Evolutionary conservation across 2,888 invertebrate genomes (phyloP).

Genomic region (Caenorhabditis sp.): DNA sequence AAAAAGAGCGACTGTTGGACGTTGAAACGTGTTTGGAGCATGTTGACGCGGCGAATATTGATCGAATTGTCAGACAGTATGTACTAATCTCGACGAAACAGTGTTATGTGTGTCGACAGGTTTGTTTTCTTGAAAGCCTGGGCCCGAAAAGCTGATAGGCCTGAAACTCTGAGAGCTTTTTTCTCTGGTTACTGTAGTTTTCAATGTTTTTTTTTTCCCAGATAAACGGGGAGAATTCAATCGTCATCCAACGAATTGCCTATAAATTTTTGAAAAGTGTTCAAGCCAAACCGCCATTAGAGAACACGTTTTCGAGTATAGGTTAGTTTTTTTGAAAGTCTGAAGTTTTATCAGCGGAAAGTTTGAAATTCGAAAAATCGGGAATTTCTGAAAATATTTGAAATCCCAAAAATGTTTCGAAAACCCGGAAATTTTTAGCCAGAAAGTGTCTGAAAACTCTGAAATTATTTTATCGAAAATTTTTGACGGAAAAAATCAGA

Average conservation of each 20-base stretch:
- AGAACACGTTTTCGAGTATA: conserved; percentile 45
- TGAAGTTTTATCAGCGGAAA: no score
- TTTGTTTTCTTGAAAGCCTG: no score
- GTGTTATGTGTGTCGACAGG: conserved; percentile 57
- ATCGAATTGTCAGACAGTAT: conserved; percentile 51
- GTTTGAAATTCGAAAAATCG: no score
- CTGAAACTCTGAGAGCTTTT: not conserved
- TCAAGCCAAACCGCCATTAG: conserved; percentile 40
- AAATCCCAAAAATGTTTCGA: no score
- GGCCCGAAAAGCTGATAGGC: no score
- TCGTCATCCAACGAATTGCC: conserved; percentile 57
- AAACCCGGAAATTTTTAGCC: no score
- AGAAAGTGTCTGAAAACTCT: no score
- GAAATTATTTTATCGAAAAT: no score
- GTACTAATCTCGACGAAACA: conserved; percentile 66
- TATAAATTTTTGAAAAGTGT: conserved; percentile 56
- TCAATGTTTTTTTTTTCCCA: no score
- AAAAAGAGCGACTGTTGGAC: conserved; percentile 59
- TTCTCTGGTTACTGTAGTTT: no score
- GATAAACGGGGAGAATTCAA: conserved; percentile 53
- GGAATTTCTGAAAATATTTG: no score
- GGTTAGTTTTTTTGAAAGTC: conserved; percentile 37
- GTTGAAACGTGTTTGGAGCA: conserved; percentile 59
- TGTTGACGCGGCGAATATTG: conserved; percentile 22
- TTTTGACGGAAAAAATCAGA: no score